Evolutionary conservation across 2,113 vertebrate species (phyloP).

Genomic region (Marcusenius ussheri): DNA sequence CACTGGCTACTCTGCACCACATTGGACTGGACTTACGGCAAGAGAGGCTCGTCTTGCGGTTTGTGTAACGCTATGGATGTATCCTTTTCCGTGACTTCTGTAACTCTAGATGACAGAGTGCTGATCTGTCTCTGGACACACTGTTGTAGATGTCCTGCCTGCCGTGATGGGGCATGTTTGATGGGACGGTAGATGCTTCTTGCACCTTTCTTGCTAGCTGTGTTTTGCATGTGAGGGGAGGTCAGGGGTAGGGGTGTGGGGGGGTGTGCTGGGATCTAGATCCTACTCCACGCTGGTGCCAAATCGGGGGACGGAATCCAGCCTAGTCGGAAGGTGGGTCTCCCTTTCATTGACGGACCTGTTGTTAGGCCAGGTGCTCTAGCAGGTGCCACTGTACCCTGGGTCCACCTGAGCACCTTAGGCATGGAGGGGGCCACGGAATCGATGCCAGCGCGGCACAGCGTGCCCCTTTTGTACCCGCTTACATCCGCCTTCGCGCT

Average conservation of each 20-base stretch:
- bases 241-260: neutral
- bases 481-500: neutral
- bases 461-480: neutral
- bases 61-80: neutral
- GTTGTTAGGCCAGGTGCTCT: neutral
- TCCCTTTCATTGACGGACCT: neutral
- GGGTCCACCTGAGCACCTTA: neutral
- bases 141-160: neutral
- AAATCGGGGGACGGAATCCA: neutral
- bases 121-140: neutral
- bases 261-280: neutral
- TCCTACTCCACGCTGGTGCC: neutral
- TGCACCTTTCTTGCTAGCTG: neutral
- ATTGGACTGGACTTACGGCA: neutral
- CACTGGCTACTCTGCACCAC: constrained; percentile 14
- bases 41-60: neutral
- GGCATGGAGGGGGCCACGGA: neutral
- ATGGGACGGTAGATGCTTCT: neutral
- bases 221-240: neutral
- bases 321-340: neutral
- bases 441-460: neutral
- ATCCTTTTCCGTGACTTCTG: neutral
- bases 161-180: neutral
- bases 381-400: constrained; percentile 18
- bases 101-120: neutral